Base-by-base conservation (phyloP, 2,888 invertebrate genomes). In the Ectemnius cavifrons region DNA sequence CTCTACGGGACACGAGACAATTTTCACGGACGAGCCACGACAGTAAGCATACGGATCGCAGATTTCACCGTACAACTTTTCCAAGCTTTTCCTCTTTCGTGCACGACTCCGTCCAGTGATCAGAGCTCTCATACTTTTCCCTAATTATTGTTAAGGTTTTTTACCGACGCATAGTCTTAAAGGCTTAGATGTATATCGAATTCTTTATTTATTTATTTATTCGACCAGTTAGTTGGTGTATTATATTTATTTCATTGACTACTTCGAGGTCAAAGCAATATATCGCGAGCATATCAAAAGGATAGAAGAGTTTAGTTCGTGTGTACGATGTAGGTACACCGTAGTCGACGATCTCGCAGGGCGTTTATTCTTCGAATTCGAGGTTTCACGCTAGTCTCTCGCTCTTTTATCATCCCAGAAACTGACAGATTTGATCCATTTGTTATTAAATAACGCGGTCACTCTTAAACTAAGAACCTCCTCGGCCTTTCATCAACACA, bases 71-170 rank as follows among this genome's bases (percentile, higher is more conserved):
- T 37, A 37, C 37, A 37, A 37, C 8, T 37, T 37, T 64, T 67
- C 60, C n/a, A 45, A 59, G 66, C 70, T 60, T 62, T 63, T 74
- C 67, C 71, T 80, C 81, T 80, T 84, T 78, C 84, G 81, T 83
- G 84, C 84, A 82, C 83, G 83, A 82, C 75, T 83, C 83, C 83
- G 83, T 83, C 84, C 83, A 84, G 75, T 61, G 70, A 77, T 76
- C 78, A 76, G 68, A 71, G 62, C 56, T 71, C 67, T 74, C 74
- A 59, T 71, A 84, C 74, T 77, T 78, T 80, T 69, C 78, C 69
- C 78, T 71, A 66, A 52, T 78, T 81, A 83, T 81, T 49, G 16
- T 82, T 83, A 81, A 52, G 76, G 62, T 59, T 67, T 81, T 83
- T 83, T 82, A 82, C 76, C 69, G 47, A 67, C 64, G 75, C 77